Conservation (phyloP, 1,140 invertebrate genomes). For the Papilio polyxenes region DNA sequence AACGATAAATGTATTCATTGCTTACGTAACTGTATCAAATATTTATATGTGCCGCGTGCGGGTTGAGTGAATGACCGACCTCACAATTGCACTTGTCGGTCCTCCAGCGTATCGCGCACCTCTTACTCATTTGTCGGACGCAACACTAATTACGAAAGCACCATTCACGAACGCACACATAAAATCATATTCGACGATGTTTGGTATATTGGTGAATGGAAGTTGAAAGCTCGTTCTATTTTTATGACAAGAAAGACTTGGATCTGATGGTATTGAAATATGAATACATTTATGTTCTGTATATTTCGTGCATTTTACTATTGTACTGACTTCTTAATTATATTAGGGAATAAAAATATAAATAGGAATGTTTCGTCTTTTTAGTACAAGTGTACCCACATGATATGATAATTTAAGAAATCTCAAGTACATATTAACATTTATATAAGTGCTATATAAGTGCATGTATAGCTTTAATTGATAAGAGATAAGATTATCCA, state of each 20-base stretch:
- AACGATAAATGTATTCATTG: constrained; percentile 27
- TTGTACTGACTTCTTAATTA: not conserved
- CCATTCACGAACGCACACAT: constrained; percentile 7
- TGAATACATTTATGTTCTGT: not conserved
- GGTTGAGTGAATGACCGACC: constrained; percentile 54
- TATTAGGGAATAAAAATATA: not conserved
- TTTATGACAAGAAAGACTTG: not conserved
- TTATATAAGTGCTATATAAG: not conserved
- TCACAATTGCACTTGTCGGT: constrained; percentile 47
- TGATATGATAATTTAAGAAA: not conserved
- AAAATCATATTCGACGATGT: not conserved
- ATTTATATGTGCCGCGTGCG: constrained; percentile 40
- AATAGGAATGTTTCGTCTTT: not conserved
- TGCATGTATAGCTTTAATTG: not conserved
- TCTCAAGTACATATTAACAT: not conserved
- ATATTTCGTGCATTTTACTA: not conserved
- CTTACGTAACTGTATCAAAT: constrained; percentile 39
- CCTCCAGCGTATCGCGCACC: constrained; percentile 30
- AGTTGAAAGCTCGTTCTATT: not conserved
- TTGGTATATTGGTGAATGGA: not conserved
- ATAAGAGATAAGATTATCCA: constrained; percentile 13
- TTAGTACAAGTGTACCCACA: not conserved
- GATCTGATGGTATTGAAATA: not conserved
- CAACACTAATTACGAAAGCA: constrained; percentile 20
- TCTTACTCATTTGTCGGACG: constrained; percentile 26